phyloP scores from a whole-genome alignment of 2,113 vertebrate genomes.

The Hyperoodon ampullatus region DNA sequence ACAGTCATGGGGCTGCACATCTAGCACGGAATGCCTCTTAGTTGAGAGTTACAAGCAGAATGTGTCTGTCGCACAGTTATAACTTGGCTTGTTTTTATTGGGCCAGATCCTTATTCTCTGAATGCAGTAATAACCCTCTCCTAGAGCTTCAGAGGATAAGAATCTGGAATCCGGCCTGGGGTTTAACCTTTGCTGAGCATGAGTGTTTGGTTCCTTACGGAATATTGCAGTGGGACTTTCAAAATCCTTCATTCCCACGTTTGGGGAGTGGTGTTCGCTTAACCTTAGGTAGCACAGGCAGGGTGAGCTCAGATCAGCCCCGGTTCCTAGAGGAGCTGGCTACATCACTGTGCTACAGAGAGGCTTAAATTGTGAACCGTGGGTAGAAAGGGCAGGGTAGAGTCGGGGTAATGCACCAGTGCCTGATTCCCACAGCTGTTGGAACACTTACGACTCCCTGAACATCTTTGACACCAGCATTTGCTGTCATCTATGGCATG shows the following conservation, averaged over 20 bases:
- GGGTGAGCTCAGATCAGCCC: background rate
- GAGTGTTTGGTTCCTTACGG: background rate
- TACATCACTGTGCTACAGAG: background rate
- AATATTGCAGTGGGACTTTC: background rate
- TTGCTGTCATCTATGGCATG: background rate
- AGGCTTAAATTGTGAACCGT: background rate
- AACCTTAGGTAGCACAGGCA: background rate
- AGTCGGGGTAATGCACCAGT: background rate
- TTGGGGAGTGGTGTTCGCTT: background rate
- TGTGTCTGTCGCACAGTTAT: constrained; percentile 2
- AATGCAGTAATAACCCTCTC: constrained; percentile 24
- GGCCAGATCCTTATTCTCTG: constrained; percentile 27
- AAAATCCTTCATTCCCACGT: constrained; percentile 26
- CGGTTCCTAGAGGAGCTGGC: background rate
- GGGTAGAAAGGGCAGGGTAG: background rate
- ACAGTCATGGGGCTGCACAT: background rate
- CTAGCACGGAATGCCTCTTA: background rate
- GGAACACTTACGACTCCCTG: background rate
- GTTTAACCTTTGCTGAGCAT: background rate
- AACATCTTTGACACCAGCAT: background rate
- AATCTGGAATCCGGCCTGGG: constrained; percentile 32
- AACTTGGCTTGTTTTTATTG: constrained; percentile 54
- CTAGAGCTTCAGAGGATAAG: constrained; percentile 32
- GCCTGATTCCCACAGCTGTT: background rate
- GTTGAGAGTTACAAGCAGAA: background rate